phyloP scores from a whole-genome alignment of 2,888 invertebrate genomes.

The Eulithis prunata region DNA sequence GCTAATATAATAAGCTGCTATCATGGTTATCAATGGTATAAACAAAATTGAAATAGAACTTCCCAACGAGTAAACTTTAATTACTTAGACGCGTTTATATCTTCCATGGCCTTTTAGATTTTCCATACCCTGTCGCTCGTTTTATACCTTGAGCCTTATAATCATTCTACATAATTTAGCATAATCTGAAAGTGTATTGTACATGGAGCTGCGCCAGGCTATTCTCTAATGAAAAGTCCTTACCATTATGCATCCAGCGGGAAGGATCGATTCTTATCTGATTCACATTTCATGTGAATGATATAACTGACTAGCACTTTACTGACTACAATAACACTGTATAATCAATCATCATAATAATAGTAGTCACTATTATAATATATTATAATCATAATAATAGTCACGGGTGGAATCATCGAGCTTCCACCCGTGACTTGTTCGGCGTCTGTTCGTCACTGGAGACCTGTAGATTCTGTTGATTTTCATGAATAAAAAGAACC shows the following conservation, averaged over 20 bases:
- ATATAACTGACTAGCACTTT: neutral
- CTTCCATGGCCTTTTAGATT: neutral
- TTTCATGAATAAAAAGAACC: too few species aligned
- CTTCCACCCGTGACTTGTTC: too few species aligned
- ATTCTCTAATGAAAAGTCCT: neutral
- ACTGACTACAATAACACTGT: too few species aligned
- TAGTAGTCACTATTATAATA: too few species aligned
- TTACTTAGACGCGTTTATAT: constrained; percentile 6
- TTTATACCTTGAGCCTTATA: constrained; percentile 4
- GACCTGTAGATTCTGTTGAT: too few species aligned
- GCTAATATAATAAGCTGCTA: too few species aligned
- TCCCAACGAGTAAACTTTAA: constrained; percentile 5
- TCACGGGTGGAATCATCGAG: too few species aligned
- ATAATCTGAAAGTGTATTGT: neutral
- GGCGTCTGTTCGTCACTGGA: too few species aligned
- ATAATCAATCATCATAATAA: too few species aligned
- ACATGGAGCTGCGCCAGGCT: neutral
- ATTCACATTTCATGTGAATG: neutral
- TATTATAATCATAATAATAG: too few species aligned
- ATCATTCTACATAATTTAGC: constrained; percentile 5
- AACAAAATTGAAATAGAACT: neutral
- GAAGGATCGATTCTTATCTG: neutral
- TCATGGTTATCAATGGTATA: too few species aligned
- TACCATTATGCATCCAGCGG: neutral
- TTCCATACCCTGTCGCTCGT: neutral